Conservation (phyloP, 2,113 vertebrate species). For the Periophthalmodon schlosseri region DNA sequence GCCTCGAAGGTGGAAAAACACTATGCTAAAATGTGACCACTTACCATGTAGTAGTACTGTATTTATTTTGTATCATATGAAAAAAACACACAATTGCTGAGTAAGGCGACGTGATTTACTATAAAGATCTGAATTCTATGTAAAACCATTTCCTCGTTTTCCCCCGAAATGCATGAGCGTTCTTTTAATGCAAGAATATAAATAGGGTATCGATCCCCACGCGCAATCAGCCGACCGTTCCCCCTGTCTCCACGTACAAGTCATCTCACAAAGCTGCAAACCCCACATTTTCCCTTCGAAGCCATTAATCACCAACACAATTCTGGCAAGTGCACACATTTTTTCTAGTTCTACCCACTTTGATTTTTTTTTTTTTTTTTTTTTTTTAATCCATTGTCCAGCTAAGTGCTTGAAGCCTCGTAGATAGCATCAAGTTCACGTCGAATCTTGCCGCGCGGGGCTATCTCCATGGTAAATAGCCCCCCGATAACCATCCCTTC, state of each 20-base stretch:
- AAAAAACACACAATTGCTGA: background rate
- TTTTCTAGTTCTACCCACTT: slow-evolving; percentile 2
- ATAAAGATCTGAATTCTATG: background rate
- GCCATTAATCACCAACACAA: slow-evolving; percentile 21
- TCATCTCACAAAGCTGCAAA: slow-evolving; percentile 8
- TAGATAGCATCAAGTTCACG: slow-evolving; percentile 39
- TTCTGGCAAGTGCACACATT: background rate
- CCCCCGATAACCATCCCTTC: slow-evolving; percentile 48
- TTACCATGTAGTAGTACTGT: no score
- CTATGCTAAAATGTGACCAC: no score
- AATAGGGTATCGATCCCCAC: slow-evolving; percentile 20
- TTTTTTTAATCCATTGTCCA: slow-evolving; percentile 9
- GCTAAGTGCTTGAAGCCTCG: slow-evolving; percentile 24
- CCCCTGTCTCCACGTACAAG: background rate
- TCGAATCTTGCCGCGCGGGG: slow-evolving; percentile 23
- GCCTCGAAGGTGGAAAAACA: no score
- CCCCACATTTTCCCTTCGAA: background rate
- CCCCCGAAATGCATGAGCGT: background rate
- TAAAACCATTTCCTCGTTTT: background rate
- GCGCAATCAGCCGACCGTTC: slow-evolving; percentile 6
- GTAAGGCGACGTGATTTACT: background rate
- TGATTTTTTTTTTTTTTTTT: background rate
- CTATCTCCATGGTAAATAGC: slow-evolving; percentile 50
- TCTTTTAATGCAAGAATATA: background rate
- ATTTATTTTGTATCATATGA: no score